phyloP scores from a whole-genome alignment of 2,888 invertebrate species.

The Ochlodes sylvanus region DNA sequence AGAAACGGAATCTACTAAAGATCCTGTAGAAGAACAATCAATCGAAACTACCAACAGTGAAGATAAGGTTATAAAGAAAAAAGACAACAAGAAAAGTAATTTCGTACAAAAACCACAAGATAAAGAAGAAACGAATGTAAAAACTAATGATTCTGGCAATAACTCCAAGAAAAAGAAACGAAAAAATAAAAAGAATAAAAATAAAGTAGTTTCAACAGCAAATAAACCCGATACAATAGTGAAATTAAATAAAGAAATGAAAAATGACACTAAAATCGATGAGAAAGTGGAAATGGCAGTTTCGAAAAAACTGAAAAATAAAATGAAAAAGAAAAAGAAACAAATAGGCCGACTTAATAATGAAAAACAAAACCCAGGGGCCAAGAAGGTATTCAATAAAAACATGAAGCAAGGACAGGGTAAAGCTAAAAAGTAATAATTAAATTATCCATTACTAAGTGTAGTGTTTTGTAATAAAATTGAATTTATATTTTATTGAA shows the following conservation, averaged over 20 bases:
- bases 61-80: not conserved
- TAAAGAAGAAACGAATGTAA: not conserved
- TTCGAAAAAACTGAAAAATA: constrained; percentile 68
- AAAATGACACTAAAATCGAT: constrained; percentile 57
- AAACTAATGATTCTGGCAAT: not conserved
- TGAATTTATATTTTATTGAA: constrained; percentile 10
- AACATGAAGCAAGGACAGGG: constrained; percentile 45
- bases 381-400: constrained; percentile 56
- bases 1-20: not conserved
- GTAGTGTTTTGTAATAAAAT: constrained; percentile 10
- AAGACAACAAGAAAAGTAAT: not conserved
- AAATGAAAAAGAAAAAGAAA: constrained; percentile 68
- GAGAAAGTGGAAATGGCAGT: constrained; percentile 59
- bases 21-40: not conserved
- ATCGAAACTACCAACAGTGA: constrained; percentile 15
- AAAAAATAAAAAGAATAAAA: constrained; percentile 47
- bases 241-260: constrained; percentile 53
- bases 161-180: constrained; percentile 45
- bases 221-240: constrained; percentile 39
- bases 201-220: constrained; percentile 37
- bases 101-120: constrained; percentile 1
- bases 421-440: not conserved
- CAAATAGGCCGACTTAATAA: constrained; percentile 66
- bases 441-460: not conserved
- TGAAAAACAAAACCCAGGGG: constrained; percentile 44